These are phyloP conservation scores for Eupsilia transversa DNA, from an alignment of 2,888 invertebrate species.

Conservation along the genomic window DNA sequence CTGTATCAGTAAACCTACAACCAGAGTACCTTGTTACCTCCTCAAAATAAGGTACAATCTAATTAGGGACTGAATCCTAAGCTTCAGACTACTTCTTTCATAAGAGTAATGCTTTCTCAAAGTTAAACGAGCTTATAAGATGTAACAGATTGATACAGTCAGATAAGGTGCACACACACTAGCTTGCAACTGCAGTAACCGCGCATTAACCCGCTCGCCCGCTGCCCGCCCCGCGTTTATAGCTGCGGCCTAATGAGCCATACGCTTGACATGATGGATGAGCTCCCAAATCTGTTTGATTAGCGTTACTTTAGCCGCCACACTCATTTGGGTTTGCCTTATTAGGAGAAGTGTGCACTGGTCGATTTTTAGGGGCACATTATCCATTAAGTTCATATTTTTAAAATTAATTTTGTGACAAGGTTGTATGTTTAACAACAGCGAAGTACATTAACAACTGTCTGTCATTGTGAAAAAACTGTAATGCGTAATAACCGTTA, in stretches of 20 bases:
- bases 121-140: slow-evolving; percentile 31
- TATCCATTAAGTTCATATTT: slow-evolving; percentile 14
- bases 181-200: slow-evolving; percentile 26
- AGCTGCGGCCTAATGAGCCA: slow-evolving; percentile 82
- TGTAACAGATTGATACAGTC: slow-evolving; percentile 17
- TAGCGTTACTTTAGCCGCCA: slow-evolving; percentile 78
- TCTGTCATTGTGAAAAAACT: background rate
- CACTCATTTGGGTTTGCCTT: slow-evolving; percentile 73
- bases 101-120: background rate
- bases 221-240: slow-evolving; percentile 65
- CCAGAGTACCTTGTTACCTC: background rate
- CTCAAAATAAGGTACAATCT: background rate
- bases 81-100: background rate
- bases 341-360: slow-evolving; percentile 65
- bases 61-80: background rate
- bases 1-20: background rate
- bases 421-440: background rate
- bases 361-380: slow-evolving; percentile 64
- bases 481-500: background rate
- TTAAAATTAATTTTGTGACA: slow-evolving; percentile 6
- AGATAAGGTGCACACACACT: slow-evolving; percentile 19
- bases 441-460: background rate
- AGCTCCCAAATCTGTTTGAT: slow-evolving; percentile 86
- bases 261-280: slow-evolving; percentile 86
- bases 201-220: slow-evolving; percentile 54